Evolutionary conservation across 1,140 invertebrate species (phyloP).

Genomic region (Atta cephalotes): DNA sequence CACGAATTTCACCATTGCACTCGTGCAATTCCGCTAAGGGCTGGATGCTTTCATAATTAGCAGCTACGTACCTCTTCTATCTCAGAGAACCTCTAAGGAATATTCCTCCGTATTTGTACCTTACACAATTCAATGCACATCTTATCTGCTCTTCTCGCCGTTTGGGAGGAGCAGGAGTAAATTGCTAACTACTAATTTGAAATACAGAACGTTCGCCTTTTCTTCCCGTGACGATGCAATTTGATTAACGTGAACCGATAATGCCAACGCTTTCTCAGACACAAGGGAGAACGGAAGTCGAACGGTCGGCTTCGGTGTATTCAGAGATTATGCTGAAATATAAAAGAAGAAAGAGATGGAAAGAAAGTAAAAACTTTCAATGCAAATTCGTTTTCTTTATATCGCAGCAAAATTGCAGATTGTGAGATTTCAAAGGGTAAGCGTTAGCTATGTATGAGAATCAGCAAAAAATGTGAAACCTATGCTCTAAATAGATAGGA

Average conservation of each 20-base stretch:
- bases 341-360: slow-evolving; percentile 3
- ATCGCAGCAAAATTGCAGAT: neutral
- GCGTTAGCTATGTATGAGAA: neutral
- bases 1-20: neutral
- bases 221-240: slow-evolving; percentile 6
- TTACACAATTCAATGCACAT: neutral
- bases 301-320: slow-evolving; percentile 25
- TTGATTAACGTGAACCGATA: slow-evolving; percentile 30
- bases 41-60: slow-evolving; percentile 37
- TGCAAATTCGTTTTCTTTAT: slow-evolving; percentile 17
- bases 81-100: neutral
- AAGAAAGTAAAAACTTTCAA: neutral
- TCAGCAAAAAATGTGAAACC: slow-evolving; percentile 3
- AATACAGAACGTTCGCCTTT: slow-evolving; percentile 16
- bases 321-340: neutral
- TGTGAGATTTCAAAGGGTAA: slow-evolving; percentile 1
- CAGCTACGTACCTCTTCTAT: neutral
- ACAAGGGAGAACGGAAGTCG: neutral
- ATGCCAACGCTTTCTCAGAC: neutral
- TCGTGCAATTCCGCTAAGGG: neutral
- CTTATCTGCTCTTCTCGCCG: neutral
- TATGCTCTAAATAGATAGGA: neutral
- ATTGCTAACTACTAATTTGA: neutral
- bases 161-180: neutral
- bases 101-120: slow-evolving; percentile 14